Evolutionary conservation across 2,113 vertebrate species (phyloP).

Genomic region (Todiramphus saurophagus): DNA sequence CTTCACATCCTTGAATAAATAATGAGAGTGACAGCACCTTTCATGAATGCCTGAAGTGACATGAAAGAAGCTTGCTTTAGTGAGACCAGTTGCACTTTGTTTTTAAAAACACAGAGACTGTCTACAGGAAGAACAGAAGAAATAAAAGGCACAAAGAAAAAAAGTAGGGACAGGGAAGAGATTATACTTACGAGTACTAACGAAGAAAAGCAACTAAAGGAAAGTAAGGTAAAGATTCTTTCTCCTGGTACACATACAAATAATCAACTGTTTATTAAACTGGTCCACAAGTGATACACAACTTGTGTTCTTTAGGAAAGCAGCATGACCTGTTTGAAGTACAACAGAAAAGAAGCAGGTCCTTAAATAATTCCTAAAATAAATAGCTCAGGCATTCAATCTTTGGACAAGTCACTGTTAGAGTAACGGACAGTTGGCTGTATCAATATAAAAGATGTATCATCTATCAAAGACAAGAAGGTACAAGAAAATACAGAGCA

Average conservation of each 20-base stretch:
- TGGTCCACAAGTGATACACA: not conserved
- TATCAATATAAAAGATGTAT: not conserved
- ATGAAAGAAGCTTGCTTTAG: not conserved
- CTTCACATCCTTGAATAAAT: slow-evolving; percentile 41
- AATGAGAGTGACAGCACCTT: not conserved
- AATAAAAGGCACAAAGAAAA: not conserved
- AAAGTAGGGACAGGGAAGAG: not conserved
- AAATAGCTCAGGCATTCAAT: not conserved
- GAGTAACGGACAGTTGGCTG: not conserved
- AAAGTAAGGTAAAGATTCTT: not conserved
- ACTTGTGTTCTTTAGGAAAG: not conserved
- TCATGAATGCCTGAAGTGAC: not conserved
- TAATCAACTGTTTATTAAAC: not conserved
- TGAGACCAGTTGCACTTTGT: not conserved
- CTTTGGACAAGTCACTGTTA: not conserved
- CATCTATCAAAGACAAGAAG: not conserved
- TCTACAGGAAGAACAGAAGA: not conserved
- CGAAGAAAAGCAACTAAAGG: not conserved
- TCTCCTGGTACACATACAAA: not conserved
- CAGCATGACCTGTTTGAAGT: not conserved
- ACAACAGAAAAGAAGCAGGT: not conserved
- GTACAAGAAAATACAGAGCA: not conserved
- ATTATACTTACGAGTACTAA: not conserved
- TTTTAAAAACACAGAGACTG: not conserved
- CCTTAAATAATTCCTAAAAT: not conserved